phyloP scores from a whole-genome alignment of 1,140 invertebrate species.

The Apis florea region DNA sequence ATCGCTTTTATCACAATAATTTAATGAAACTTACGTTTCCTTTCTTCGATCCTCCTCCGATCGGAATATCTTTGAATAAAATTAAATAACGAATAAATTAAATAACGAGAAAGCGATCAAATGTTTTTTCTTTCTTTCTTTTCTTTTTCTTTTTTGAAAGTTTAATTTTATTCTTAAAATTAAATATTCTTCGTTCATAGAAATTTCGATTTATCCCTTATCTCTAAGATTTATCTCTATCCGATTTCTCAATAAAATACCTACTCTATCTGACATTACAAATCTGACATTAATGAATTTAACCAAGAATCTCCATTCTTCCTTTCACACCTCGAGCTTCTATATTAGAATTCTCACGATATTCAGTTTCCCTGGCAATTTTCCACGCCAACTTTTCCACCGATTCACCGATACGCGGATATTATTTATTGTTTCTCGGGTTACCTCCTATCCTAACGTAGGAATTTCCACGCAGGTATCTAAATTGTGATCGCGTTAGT shows the following conservation, averaged over 20 bases:
- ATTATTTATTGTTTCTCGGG: slow-evolving; percentile 33
- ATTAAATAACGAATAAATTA: background rate
- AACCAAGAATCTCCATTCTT: background rate
- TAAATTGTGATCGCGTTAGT: slow-evolving; percentile 36
- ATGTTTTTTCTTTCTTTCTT: background rate
- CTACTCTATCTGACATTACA: too few relatives aligned
- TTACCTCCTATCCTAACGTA: slow-evolving; percentile 4
- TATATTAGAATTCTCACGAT: background rate
- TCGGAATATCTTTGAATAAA: background rate
- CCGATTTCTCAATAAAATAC: too few relatives aligned
- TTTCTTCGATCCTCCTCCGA: background rate
- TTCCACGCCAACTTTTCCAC: background rate
- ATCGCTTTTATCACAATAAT: background rate
- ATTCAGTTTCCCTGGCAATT: background rate
- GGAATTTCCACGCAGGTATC: slow-evolving; percentile 35
- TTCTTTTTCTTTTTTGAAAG: too few relatives aligned
- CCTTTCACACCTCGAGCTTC: background rate
- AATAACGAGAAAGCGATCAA: background rate
- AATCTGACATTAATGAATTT: too few relatives aligned
- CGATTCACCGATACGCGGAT: background rate
- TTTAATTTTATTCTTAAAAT: too few relatives aligned
- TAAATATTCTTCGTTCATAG: too few relatives aligned
- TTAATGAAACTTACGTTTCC: background rate
- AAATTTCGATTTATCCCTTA: too few relatives aligned
- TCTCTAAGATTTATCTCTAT: too few relatives aligned